These are phyloP conservation scores for Petroica traversi DNA, from an alignment of 2,113 vertebrate genomes.

Conservation along the genomic window DNA sequence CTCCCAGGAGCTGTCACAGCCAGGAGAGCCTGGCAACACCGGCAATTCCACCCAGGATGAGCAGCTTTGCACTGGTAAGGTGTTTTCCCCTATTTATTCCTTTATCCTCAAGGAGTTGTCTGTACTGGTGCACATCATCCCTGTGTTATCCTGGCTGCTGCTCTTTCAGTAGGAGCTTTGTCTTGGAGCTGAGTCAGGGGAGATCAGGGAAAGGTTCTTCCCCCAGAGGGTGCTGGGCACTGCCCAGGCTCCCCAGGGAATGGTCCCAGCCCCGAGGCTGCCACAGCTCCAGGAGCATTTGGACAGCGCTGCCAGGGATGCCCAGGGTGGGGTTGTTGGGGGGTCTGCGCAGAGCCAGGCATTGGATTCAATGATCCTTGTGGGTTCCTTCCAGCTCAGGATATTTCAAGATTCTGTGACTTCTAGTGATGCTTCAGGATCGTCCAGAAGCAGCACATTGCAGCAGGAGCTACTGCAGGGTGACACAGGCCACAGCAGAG, in stretches of 20 bases:
- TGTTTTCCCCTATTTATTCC: background rate
- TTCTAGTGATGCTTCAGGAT: background rate
- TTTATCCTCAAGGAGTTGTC: background rate
- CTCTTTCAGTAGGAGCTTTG: background rate
- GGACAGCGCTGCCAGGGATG: background rate
- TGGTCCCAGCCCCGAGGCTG: background rate
- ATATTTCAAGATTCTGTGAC: background rate
- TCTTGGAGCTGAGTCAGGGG: background rate
- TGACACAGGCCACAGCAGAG: background rate
- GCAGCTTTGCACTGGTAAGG: background rate
- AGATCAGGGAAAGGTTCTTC: background rate
- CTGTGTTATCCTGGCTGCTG: background rate
- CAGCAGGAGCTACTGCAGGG: background rate
- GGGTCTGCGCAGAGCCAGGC: background rate
- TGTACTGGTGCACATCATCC: background rate
- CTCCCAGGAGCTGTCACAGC: background rate
- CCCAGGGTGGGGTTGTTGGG: background rate
- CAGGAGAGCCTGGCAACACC: background rate
- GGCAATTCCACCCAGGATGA: background rate
- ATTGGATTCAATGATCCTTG: rapidly evolving
- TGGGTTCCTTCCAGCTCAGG: background rate
- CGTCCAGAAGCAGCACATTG: background rate
- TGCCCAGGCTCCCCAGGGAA: background rate
- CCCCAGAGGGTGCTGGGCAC: background rate
- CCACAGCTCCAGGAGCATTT: background rate